A percentile compares a stretch with the other conserved stretches of the same genome.
These are phyloP conservation scores for Anolis carolinensis DNA, from an alignment of 2,113 vertebrate genomes.

Conservation along the genomic window DNA sequence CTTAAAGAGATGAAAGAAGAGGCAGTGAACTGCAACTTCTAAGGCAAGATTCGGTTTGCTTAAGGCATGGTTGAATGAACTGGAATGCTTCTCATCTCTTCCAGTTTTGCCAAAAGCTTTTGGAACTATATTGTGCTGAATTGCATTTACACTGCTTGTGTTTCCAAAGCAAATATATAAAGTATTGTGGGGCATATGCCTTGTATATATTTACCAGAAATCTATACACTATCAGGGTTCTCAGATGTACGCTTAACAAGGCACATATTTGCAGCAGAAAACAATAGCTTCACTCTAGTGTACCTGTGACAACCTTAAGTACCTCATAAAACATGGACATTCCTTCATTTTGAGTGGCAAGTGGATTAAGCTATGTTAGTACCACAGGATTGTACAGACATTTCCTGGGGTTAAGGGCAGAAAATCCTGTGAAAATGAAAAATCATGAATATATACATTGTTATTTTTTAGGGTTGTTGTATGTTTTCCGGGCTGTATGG, in stretches of 20 bases:
- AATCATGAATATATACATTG: too few species aligned
- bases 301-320: neutral
- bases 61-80: slow-evolving; percentile 5
- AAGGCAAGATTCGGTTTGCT: slow-evolving; percentile 2
- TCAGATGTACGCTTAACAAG: neutral
- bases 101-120: slow-evolving; percentile 4
- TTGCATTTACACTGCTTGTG: neutral
- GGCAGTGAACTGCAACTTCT: neutral
- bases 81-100: neutral
- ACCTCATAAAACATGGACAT: neutral
- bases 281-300: neutral
- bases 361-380: neutral
- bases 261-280: neutral
- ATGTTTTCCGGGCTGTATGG: too few species aligned
- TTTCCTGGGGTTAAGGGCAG: too few species aligned
- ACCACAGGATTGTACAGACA: neutral
- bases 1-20: neutral
- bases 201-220: neutral
- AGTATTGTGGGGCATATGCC: neutral
- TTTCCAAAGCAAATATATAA: neutral
- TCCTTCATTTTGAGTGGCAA: neutral
- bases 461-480: too few species aligned
- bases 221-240: neutral
- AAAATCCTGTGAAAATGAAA: too few species aligned
- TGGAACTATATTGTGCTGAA: neutral